Evolutionary conservation across 2,113 vertebrate genomes (phyloP).

Genomic region (Lontra canadensis): DNA sequence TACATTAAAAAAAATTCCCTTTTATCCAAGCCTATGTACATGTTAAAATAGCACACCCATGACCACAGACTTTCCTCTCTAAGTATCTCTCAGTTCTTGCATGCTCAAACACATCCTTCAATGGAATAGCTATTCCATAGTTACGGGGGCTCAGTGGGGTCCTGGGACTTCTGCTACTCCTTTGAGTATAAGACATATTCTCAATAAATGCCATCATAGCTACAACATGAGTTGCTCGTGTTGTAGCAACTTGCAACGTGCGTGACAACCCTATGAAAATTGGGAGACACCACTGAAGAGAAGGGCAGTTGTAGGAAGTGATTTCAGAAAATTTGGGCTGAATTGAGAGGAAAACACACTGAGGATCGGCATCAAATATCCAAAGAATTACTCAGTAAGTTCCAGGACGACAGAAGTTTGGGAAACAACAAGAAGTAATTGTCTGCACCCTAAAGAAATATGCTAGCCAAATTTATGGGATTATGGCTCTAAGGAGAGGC

Average conservation of each 20-base stretch:
- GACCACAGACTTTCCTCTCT: not conserved
- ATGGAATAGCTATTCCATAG: not conserved
- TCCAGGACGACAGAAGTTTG: not conserved
- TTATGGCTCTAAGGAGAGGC: not conserved
- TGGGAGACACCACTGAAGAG: not conserved
- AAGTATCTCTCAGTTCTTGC: not conserved
- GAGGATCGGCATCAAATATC: not conserved
- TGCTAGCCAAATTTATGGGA: not conserved
- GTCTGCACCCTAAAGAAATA: not conserved
- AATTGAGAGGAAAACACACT: not conserved
- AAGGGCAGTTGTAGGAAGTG: not conserved
- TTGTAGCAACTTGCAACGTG: not conserved
- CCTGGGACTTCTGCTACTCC: not conserved
- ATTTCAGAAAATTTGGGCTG: slow-evolving; percentile 10
- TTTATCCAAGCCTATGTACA: not conserved
- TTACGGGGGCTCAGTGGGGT: not conserved
- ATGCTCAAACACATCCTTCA: not conserved
- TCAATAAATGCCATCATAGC: not conserved
- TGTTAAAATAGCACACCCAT: not conserved
- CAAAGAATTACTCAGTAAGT: not conserved
- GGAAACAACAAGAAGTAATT: not conserved
- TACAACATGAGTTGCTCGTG: not conserved
- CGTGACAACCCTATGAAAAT: not conserved
- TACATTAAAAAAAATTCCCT: not conserved
- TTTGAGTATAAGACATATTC: not conserved